phyloP scores from a whole-genome alignment of 1,140 invertebrate species.

The Battus philenor region DNA sequence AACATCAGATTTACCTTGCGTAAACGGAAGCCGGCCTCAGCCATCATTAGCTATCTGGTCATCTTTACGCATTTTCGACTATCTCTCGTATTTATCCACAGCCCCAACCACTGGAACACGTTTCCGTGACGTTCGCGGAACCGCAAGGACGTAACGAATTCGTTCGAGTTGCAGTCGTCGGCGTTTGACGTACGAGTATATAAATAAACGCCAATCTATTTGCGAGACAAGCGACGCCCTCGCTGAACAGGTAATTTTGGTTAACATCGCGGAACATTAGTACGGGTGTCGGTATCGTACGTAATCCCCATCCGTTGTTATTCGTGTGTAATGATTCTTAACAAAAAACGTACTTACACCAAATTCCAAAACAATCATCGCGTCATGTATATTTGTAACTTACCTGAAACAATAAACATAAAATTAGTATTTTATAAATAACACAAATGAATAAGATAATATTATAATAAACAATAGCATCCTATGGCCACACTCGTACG shows the following conservation, averaged over 20 bases:
- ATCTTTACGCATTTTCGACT: slow-evolving; percentile 14
- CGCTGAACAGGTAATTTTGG: slow-evolving; percentile 12
- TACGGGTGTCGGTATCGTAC: slow-evolving; percentile 6
- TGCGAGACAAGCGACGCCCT: slow-evolving; percentile 15
- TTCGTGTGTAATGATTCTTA: not conserved
- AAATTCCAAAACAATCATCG: no score
- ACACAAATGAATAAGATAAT: not conserved
- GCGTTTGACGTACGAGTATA: slow-evolving; percentile 14
- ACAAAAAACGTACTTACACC: not conserved
- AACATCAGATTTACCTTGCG: slow-evolving; percentile 3
- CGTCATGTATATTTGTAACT: no score
- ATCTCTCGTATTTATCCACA: slow-evolving; percentile 1
- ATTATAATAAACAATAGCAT: not conserved
- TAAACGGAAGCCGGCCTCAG: slow-evolving; percentile 12
- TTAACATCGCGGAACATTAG: slow-evolving; percentile 11
- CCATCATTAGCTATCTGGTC: slow-evolving; percentile 2
- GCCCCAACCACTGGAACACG: slow-evolving; percentile 13
- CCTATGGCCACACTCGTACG: not conserved
- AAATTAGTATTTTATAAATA: not conserved
- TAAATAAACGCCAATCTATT: slow-evolving; percentile 16
- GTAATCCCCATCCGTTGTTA: not conserved
- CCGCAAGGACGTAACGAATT: slow-evolving; percentile 5
- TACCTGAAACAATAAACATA: slow-evolving; percentile 17
- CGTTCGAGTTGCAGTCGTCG: slow-evolving; percentile 12
- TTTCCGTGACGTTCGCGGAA: slow-evolving; percentile 13